A percentile compares a stretch with the other conserved stretches of the same genome.
Evolutionary conservation across 2,888 invertebrate species (phyloP).

Genomic region (Diploptera punctata): DNA sequence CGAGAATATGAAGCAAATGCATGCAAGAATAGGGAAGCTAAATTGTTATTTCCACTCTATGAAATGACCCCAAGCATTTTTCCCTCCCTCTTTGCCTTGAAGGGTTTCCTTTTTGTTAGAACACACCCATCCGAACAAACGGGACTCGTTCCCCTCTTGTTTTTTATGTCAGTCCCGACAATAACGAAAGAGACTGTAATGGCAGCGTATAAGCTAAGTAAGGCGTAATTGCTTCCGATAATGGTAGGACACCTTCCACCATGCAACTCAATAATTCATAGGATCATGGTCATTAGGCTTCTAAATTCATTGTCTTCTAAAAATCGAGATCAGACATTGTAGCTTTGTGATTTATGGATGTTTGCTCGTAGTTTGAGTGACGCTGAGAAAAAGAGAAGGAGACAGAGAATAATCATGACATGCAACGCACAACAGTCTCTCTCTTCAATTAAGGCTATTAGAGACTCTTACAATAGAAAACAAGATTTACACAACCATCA

Average conservation of each 20-base stretch:
- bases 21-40: too few species aligned
- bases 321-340: neutral
- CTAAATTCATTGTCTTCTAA: constrained; percentile 2
- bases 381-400: neutral
- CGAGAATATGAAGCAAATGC: too few species aligned
- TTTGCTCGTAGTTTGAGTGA: neutral
- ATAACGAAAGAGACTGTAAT: neutral
- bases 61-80: too few species aligned
- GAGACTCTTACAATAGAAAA: neutral
- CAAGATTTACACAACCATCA: neutral
- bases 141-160: too few species aligned
- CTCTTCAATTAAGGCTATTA: constrained; percentile 5
- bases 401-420: neutral
- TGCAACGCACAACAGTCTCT: neutral
- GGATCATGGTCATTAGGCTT: neutral
- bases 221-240: neutral
- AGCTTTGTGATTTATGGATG: neutral
- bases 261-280: neutral
- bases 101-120: too few species aligned
- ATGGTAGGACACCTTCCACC: neutral
- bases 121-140: too few species aligned
- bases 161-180: too few species aligned
- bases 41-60: too few species aligned
- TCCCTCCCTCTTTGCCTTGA: too few species aligned
- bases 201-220: neutral